Conservation (phyloP, 2,888 invertebrate species). For the Ernsta delagoae region DNA sequence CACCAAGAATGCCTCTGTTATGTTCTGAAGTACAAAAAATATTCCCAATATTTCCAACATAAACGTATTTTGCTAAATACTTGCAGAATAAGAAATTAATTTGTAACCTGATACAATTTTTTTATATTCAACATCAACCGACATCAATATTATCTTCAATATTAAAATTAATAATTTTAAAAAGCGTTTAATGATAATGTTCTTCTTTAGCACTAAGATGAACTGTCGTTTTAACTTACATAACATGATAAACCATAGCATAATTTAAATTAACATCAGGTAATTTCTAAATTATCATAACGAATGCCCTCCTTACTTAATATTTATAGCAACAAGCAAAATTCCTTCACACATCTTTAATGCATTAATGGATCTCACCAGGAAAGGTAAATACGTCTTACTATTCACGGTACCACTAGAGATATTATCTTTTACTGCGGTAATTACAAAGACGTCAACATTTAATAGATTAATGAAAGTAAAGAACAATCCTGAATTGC, state of each 20-base stretch:
- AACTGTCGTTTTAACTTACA: too few relatives aligned
- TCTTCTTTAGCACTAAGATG: too few relatives aligned
- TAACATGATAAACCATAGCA: neutral
- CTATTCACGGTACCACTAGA: neutral
- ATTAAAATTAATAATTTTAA: too few relatives aligned
- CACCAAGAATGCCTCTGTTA: conserved; percentile 1
- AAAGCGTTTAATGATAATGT: too few relatives aligned
- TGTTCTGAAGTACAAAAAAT: conserved; percentile 3
- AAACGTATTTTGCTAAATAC: neutral
- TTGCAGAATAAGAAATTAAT: too few relatives aligned
- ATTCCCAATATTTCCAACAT: neutral
- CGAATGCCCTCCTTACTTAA: conserved; percentile 1
- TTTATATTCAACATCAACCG: too few relatives aligned
- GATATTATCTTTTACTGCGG: too few relatives aligned
- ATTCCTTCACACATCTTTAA: conserved; percentile 31
- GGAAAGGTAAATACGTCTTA: conserved; percentile 10
- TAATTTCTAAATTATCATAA: conserved; percentile 1
- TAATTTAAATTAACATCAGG: neutral
- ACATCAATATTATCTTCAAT: too few relatives aligned
- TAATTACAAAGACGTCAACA: too few relatives aligned
- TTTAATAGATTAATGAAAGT: too few relatives aligned
- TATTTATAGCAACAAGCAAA: conserved; percentile 15
- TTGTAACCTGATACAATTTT: too few relatives aligned
- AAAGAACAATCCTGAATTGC: too few relatives aligned
- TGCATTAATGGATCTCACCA: conserved; percentile 20